phyloP scores from a whole-genome alignment of 2,113 vertebrate species.

The Promerops cafer region DNA sequence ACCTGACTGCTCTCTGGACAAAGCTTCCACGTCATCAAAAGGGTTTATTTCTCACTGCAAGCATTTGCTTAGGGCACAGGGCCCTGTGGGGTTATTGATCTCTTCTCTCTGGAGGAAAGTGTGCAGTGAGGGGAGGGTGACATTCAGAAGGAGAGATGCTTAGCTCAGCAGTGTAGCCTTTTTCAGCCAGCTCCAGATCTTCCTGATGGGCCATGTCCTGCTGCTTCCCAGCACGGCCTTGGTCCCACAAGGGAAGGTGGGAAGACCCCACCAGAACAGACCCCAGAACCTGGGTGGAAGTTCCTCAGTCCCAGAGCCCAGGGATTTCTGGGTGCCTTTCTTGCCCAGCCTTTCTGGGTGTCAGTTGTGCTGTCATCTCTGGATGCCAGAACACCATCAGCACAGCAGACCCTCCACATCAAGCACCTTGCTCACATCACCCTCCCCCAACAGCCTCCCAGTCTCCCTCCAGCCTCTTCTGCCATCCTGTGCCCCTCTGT shows the following conservation, averaged over 20 bases:
- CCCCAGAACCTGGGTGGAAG: neutral
- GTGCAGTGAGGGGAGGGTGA: accelerated
- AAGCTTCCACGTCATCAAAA: neutral
- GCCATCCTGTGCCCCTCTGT: neutral
- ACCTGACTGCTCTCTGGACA: neutral
- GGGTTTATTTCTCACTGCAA: neutral
- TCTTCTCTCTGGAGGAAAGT: neutral
- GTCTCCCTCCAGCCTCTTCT: neutral
- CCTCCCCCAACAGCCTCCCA: neutral
- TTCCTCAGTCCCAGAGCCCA: neutral
- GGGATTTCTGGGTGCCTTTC: no score
- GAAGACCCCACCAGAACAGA: neutral
- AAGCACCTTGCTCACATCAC: neutral
- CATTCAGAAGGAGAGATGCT: neutral
- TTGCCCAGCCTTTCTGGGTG: neutral
- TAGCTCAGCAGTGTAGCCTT: neutral
- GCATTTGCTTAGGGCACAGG: neutral
- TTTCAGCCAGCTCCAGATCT: neutral
- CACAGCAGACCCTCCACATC: neutral
- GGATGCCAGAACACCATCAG: neutral
- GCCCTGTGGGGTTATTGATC: neutral
- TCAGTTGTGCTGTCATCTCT: neutral
- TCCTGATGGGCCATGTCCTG: neutral
- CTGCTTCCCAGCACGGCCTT: neutral
- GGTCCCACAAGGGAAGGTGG: neutral